Evolutionary conservation across 2,797 vertebrate species (phyloP), one percentile per base, ranked within the genome.

Genomic region (Acipenser oxyrinchus): DNA sequence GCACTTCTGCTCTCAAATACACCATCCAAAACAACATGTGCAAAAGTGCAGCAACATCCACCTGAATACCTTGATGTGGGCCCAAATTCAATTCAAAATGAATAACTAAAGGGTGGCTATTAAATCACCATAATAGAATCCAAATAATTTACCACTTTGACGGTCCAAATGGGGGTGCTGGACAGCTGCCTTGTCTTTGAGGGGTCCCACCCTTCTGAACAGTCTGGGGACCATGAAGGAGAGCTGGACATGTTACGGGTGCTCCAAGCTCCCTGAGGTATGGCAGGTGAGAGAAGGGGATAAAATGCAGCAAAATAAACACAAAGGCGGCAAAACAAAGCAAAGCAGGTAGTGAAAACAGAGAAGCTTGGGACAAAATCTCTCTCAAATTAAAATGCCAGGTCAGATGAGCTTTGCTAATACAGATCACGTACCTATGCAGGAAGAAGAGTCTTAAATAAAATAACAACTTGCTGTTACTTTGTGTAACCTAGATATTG

Each of bases 211-310:
- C 93, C 93, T 90, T 98, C 96, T 87, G 90, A 88, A 90, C 91
- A 93, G 89, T 96, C 94, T 87, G 91, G 91, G 79, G 93, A 95
- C 95, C 95, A 98, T 86, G 92, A 94, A 89, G 93, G 93, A 87
- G 95, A 96, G 91, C 92, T 96, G 89, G 93, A 90, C 91, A 94
- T 93, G 91, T 94, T 95, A 94, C 94, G 90, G 87, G 92, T 91
- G 87, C 90, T 97, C 96, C 96, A 98, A 92, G 92, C 91, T 90
- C 95, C 96, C 96, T 99, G 94, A 91, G 93, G 93, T 88, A 91
- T 74, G 91, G 92, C 78, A 86, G 91, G 88, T 87, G 85, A 92
- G 86, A 93, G 90, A 92, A 92, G 88, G 83, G 78, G 85, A 89
- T 84, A 88, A 88, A 89, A 90, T 90, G 88, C 87, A 90, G 85